These are phyloP conservation scores for Ectemnius continuus DNA, from an alignment of 2,888 invertebrate species.

Conservation along the genomic window DNA sequence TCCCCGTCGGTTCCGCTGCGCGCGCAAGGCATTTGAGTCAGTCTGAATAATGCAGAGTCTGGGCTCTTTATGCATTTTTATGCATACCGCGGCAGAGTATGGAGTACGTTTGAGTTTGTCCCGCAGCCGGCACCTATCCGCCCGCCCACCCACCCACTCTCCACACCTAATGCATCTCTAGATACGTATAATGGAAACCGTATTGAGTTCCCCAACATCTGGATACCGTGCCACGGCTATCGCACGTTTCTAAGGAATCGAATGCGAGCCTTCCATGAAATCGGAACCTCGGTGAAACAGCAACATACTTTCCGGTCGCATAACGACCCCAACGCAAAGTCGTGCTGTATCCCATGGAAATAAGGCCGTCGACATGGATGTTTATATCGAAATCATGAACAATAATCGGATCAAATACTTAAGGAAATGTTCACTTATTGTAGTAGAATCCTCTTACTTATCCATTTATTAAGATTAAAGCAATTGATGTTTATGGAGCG, in stretches of 20 bases:
- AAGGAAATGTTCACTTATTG: too few species aligned
- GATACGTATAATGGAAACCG: slow-evolving; percentile 10
- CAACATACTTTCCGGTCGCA: too few species aligned
- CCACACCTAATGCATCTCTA: slow-evolving; percentile 12
- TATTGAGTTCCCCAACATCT: slow-evolving; percentile 9
- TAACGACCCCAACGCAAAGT: too few species aligned
- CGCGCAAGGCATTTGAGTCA: slow-evolving; percentile 48
- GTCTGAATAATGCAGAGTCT: slow-evolving; percentile 73
- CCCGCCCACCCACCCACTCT: background rate
- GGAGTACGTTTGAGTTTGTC: slow-evolving; percentile 67
- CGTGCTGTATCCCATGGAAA: too few species aligned
- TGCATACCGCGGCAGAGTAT: slow-evolving; percentile 64
- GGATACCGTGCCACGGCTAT: background rate
- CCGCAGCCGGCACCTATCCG: slow-evolving; percentile 35
- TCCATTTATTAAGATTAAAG: too few species aligned
- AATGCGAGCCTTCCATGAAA: background rate
- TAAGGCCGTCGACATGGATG: too few species aligned
- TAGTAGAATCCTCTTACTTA: too few species aligned
- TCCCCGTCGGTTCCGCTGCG: slow-evolving; percentile 53
- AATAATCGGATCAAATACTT: too few species aligned
- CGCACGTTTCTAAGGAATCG: background rate
- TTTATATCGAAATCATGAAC: too few species aligned
- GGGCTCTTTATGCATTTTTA: slow-evolving; percentile 74
- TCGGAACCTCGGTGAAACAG: too few species aligned
- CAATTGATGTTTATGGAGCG: too few species aligned